These are phyloP conservation scores for Malthinus seriepunctatus DNA, from an alignment of 2,888 invertebrate genomes.

Conservation along the genomic window DNA sequence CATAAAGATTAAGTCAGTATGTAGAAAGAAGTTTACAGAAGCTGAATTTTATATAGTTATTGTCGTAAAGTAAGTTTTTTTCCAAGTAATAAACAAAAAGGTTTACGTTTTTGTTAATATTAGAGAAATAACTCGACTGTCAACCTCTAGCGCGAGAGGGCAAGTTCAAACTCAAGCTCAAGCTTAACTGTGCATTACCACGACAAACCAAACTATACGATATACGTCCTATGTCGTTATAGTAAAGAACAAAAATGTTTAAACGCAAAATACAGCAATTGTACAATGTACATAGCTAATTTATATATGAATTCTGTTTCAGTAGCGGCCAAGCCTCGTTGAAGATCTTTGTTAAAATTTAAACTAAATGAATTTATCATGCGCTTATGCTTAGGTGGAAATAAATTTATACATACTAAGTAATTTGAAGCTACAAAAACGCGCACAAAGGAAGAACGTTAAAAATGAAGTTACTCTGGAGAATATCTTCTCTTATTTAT, in stretches of 20 bases:
- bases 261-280: slow-evolving; percentile 24
- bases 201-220: slow-evolving; percentile 17
- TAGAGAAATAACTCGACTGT: slow-evolving; percentile 41
- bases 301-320: slow-evolving; percentile 33
- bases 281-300: slow-evolving; percentile 25
- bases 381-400: slow-evolving; percentile 16
- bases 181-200: slow-evolving; percentile 36
- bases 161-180: slow-evolving; percentile 32
- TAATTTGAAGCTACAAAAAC: slow-evolving; percentile 15
- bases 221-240: too few species aligned
- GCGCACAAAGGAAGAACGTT: slow-evolving; percentile 7
- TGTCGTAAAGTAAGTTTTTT: slow-evolving; percentile 18
- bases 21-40: too few species aligned
- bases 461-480: slow-evolving; percentile 13
- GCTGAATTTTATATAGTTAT: too few species aligned
- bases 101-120: slow-evolving; percentile 36
- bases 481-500: slow-evolving; percentile 13
- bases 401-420: slow-evolving; percentile 19
- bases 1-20: too few species aligned
- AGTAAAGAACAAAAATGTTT: slow-evolving; percentile 16
- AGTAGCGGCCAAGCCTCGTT: slow-evolving; percentile 14
- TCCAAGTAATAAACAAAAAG: slow-evolving; percentile 21
- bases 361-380: slow-evolving; percentile 25
- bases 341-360: slow-evolving; percentile 21
- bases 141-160: slow-evolving; percentile 36